Conservation (phyloP, 2,797 vertebrate species). For the Chiroxiphia lanceolata region DNA sequence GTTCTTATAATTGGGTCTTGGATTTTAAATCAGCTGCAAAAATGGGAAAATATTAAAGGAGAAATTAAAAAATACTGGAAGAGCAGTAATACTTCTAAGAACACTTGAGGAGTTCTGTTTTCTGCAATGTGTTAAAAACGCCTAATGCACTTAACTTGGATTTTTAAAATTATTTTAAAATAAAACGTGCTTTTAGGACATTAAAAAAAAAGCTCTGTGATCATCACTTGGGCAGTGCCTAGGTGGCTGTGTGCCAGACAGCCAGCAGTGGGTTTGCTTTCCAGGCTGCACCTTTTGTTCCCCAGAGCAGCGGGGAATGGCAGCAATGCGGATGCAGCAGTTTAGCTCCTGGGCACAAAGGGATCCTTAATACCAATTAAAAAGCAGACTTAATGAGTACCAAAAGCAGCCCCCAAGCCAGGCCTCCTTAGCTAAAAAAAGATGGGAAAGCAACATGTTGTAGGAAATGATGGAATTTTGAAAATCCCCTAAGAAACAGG, state of each 20-base stretch:
- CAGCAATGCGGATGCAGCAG: slow-evolving; percentile 46
- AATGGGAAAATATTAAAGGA: not conserved
- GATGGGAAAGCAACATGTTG: slow-evolving; percentile 25
- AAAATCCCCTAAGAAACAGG: slow-evolving; percentile 19
- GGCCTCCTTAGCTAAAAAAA: slow-evolving; percentile 44
- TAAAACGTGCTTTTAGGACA: not conserved
- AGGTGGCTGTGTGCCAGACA: not conserved
- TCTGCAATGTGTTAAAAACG: not conserved
- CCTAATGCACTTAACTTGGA: not conserved
- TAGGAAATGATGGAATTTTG: slow-evolving; percentile 63
- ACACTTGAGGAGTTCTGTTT: not conserved
- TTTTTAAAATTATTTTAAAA: not conserved
- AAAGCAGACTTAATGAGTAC: slow-evolving; percentile 52
- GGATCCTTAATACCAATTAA: slow-evolving; percentile 55
- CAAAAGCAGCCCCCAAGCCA: slow-evolving; percentile 46
- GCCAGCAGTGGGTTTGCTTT: slow-evolving; percentile 10
- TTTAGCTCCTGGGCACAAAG: slow-evolving; percentile 55
- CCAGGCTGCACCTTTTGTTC: slow-evolving; percentile 54
- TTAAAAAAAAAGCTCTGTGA: not conserved
- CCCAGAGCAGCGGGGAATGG: slow-evolving; percentile 16
- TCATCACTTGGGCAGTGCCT: not conserved
- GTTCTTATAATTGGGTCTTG: not conserved
- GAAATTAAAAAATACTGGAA: not conserved
- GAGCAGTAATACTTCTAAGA: not conserved
- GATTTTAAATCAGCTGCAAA: not conserved